A percentile compares a stretch with the other conserved stretches of the same genome.
Evolutionary conservation across 2,797 vertebrate species (phyloP).

Genomic region (Pangasius krempfi): DNA sequence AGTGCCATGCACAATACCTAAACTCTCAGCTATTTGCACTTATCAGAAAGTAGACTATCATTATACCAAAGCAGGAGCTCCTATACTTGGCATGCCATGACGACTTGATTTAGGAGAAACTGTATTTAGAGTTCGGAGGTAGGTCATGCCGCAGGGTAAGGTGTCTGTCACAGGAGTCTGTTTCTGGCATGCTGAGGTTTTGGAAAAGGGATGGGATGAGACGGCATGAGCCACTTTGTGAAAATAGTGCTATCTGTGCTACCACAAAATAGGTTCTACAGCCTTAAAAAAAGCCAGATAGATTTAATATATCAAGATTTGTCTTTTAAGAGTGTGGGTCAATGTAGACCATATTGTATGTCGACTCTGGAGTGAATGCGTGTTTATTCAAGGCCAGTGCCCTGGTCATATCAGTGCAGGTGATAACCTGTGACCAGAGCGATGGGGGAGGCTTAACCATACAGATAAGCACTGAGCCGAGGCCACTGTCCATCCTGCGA

Average conservation of each 20-base stretch:
- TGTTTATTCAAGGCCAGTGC: conserved; percentile 12
- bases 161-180: conserved; percentile 22
- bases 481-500: conserved; percentile 35
- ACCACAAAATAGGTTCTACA: neutral
- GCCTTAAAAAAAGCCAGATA: too few relatives aligned
- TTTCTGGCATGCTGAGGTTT: conserved; percentile 35
- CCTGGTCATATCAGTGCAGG: conserved; percentile 6
- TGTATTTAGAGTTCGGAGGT: conserved; percentile 36
- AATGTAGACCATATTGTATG: neutral
- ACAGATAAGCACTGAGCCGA: conserved; percentile 47
- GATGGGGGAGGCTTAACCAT: conserved; percentile 21
- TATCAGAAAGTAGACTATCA: conserved; percentile 36
- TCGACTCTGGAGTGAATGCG: neutral
- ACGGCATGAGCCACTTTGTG: conserved; percentile 7
- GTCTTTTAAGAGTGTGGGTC: too few relatives aligned
- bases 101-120: conserved; percentile 29
- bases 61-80: conserved; percentile 36
- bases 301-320: too few relatives aligned
- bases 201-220: conserved; percentile 4
- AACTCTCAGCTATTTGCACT: conserved; percentile 44
- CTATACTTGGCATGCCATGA: conserved; percentile 31
- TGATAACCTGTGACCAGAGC: conserved; percentile 41
- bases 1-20: conserved; percentile 41
- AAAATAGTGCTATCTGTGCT: neutral
- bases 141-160: conserved; percentile 18